Evolutionary conservation across 2,797 vertebrate genomes (phyloP).

Genomic region (Trematomus bernacchii): DNA sequence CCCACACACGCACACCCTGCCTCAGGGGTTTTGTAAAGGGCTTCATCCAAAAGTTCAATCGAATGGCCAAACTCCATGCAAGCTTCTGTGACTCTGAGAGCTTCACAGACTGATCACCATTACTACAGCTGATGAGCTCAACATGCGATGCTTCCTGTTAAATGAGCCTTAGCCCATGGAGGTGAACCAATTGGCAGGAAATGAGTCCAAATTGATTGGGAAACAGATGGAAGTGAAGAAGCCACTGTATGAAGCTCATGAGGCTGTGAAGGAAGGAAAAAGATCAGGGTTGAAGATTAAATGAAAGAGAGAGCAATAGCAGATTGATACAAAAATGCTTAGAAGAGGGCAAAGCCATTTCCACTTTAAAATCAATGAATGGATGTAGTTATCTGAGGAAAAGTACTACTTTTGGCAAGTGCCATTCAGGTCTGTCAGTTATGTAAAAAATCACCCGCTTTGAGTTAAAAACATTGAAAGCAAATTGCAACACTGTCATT

Average conservation of each 20-base stretch:
- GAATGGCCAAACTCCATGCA: conserved; percentile 38
- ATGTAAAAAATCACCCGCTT: conserved; percentile 1
- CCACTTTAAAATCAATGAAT: conserved; percentile 18
- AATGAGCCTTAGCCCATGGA: conserved; percentile 69
- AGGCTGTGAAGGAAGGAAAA: conserved; percentile 55
- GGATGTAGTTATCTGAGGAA: neutral
- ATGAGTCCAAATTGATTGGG: conserved; percentile 75
- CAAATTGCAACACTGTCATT: conserved; percentile 17
- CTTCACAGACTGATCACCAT: conserved; percentile 54
- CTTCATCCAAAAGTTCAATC: conserved; percentile 39
- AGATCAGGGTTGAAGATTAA: conserved; percentile 39
- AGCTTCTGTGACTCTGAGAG: conserved; percentile 24
- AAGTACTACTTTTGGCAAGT: neutral
- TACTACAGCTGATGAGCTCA: conserved; percentile 67
- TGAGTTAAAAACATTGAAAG: conserved; percentile 17
- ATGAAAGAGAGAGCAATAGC: neutral
- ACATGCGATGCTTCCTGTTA: conserved; percentile 66
- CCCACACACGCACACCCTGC: neutral
- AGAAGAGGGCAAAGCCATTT: conserved; percentile 3
- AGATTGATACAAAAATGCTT: neutral
- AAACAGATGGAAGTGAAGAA: conserved; percentile 72
- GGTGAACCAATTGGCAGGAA: conserved; percentile 77
- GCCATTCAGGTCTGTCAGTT: neutral
- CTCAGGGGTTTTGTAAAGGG: conserved; percentile 23
- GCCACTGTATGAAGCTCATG: conserved; percentile 51